A percentile compares a stretch with the other conserved stretches of the same genome.
Conservation (phyloP, 2,797 vertebrate species). For the Sitta carolinensis region DNA sequence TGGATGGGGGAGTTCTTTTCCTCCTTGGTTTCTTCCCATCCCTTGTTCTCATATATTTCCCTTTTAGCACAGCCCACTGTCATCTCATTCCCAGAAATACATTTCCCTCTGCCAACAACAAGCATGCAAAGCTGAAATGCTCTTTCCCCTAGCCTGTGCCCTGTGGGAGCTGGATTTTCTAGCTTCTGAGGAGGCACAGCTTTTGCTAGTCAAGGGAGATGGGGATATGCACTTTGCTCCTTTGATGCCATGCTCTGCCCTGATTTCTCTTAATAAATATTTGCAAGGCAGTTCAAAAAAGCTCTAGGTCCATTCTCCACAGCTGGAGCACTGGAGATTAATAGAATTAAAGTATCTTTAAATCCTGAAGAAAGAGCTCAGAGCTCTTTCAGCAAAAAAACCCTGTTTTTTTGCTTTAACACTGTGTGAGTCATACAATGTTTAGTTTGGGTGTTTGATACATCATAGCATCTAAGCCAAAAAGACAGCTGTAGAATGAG, state of each 20-base stretch:
- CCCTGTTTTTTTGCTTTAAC: background rate
- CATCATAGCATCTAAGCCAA: conserved; percentile 1
- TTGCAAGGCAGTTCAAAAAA: conserved; percentile 29
- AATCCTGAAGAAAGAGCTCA: background rate
- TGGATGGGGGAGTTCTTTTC: background rate
- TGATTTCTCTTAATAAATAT: conserved; percentile 14
- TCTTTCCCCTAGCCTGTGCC: background rate
- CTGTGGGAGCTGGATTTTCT: background rate
- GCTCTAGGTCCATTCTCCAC: background rate
- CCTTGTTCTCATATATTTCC: background rate
- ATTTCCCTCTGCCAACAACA: background rate
- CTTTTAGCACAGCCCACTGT: background rate
- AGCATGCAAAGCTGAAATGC: background rate
- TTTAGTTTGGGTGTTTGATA: conserved; percentile 43
- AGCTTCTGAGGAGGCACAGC: background rate
- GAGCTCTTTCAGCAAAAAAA: background rate
- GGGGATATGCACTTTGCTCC: background rate
- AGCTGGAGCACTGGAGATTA: background rate
- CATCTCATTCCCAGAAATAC: background rate
- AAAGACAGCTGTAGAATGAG: conserved; percentile 31
- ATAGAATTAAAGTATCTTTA: conserved; percentile 26
- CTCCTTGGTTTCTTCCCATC: background rate
- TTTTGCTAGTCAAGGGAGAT: background rate
- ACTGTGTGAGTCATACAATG: background rate
- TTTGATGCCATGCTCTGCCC: background rate